A percentile compares a stretch with the other conserved stretches of the same genome.
Conservation (phyloP, 1,140 invertebrate genomes). For the Melitaea cinxia region DNA sequence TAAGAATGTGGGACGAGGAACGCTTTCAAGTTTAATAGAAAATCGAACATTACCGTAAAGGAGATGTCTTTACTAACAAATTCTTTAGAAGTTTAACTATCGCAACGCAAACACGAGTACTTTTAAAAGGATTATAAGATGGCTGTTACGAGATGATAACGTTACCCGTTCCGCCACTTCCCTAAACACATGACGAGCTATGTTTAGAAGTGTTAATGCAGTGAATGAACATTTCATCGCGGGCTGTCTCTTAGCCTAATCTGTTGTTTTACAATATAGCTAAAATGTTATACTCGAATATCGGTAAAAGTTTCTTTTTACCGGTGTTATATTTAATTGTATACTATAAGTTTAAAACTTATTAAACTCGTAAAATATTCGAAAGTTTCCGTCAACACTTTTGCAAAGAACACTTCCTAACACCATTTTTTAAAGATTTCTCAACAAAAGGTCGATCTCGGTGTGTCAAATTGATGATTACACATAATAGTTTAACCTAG, state of each 20-base stretch:
- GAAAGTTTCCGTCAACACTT: conserved; percentile 41
- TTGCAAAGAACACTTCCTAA: conserved; percentile 46
- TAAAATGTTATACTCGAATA: not conserved
- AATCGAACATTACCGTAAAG: conserved; percentile 81
- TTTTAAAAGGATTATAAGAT: conserved; percentile 53
- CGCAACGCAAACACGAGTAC: conserved; percentile 43
- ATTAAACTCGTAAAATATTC: conserved; percentile 27
- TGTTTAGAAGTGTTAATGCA: conserved; percentile 13
- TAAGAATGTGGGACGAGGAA: conserved; percentile 79
- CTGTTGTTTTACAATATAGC: not conserved
- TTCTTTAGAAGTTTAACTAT: conserved; percentile 68
- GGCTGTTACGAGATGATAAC: conserved; percentile 31
- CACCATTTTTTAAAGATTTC: conserved; percentile 34
- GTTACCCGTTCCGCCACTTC: conserved; percentile 15
- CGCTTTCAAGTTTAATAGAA: conserved; percentile 81
- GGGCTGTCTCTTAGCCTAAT: not conserved
- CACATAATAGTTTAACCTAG: conserved; percentile 60
- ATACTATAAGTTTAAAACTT: not conserved
- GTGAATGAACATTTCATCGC: not conserved
- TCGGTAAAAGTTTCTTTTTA: not conserved
- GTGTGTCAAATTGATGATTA: conserved; percentile 71
- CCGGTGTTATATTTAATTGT: not conserved
- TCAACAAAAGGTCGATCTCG: conserved; percentile 54
- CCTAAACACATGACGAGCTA: conserved; percentile 16
- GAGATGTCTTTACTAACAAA: conserved; percentile 80